These are phyloP conservation scores for Eurosta solidaginis DNA, from an alignment of 1,140 invertebrate genomes.

Conservation along the genomic window DNA sequence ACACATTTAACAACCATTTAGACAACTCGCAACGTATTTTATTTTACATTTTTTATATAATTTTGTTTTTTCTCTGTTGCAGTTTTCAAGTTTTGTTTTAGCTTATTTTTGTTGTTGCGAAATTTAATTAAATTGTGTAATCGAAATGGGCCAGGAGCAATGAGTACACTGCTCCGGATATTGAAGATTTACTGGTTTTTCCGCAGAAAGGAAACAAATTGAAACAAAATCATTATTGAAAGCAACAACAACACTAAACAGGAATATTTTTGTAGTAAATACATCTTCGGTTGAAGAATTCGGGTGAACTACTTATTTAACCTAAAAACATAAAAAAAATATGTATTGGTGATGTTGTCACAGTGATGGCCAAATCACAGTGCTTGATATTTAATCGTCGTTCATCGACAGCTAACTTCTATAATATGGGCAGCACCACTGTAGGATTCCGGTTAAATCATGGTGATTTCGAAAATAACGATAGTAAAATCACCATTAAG, in stretches of 20 bases:
- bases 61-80: background rate
- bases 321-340: too few species aligned
- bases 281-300: background rate
- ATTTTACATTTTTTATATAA: background rate
- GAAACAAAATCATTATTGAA: background rate
- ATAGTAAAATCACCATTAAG: too few species aligned
- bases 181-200: background rate
- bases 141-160: slow-evolving; percentile 20
- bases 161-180: background rate
- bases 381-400: too few species aligned
- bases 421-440: too few species aligned
- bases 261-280: too few species aligned
- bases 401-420: too few species aligned
- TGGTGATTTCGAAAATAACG: too few species aligned
- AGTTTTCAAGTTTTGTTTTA: slow-evolving; percentile 7
- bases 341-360: too few species aligned
- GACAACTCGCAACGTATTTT: slow-evolving; percentile 8
- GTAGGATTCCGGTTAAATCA: too few species aligned
- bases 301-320: background rate
- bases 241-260: background rate
- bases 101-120: background rate
- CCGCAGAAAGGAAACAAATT: background rate
- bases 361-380: too few species aligned
- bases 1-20: background rate
- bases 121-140: slow-evolving; percentile 28